Base-by-base conservation (phyloP, 1,140 invertebrate species). In the Eupristina koningsbergeri region DNA sequence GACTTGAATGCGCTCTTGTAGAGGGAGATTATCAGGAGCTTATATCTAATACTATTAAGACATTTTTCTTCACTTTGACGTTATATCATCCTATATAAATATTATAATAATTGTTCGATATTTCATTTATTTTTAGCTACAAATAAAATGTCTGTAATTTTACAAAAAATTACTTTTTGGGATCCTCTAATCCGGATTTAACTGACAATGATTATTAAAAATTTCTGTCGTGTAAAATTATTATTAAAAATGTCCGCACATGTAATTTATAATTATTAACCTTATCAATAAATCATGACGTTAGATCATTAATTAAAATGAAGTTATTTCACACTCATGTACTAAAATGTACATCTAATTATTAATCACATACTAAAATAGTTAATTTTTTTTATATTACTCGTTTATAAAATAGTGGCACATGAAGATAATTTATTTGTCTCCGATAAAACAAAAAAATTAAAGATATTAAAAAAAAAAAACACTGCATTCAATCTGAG, bases 251-350 rank as follows among this genome's bases (percentile, higher is more conserved):
- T n/a, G n/a, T n/a, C n/a, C n/a, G n/a, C n/a, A n/a, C n/a, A n/a
- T 15, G 29, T 64, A 64, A 64, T 64, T 64, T 64, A 29, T 64
- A 64, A 64, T 64, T 64, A 64, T 64, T 64, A 64, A 31, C 61
- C 34, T 64, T 29, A 64, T 64, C 29, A 64, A 64, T 64, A 0
- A 64, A 64, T 64, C 61, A 64, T 13, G 61, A 34, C 6, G 3
- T 2, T 15, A 13, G 29, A 13, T 39, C 64, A 22, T 69, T 69
- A 69, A 69, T 39, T 19, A 71, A 71, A 39, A 41, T 41, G 29
- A 71, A 1, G 15, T 71, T 71, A 41, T 71, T 71, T 39, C 19
- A 69, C 67, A 71, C 67, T 36, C 34, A 5, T 41, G 41, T 7
- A 26, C 67, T 41, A 22, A 39, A 0, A n/a, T n/a, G 19, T n/a